Evolutionary conservation across 2,888 invertebrate genomes (phyloP).

Genomic region (Hirudinaria manillensis): DNA sequence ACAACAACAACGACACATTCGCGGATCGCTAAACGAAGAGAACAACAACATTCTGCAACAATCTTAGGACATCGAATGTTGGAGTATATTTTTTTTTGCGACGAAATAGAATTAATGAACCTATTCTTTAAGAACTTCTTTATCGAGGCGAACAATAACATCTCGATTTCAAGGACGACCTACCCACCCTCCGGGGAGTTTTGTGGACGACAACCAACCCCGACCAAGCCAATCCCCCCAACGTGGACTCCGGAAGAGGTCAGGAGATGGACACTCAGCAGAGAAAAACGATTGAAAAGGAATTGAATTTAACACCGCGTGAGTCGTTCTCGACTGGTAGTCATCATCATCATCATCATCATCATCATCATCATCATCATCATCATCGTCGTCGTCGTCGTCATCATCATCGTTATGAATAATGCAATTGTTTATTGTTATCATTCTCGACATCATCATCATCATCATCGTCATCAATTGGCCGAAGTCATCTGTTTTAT

Average conservation of each 20-base stretch:
- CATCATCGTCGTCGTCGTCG: constrained; percentile 28
- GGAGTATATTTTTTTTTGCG: too few species aligned
- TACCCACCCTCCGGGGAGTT: too few species aligned
- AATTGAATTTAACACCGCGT: background rate
- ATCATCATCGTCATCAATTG: background rate
- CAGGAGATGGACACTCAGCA: background rate
- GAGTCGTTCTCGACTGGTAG: background rate
- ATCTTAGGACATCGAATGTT: too few species aligned
- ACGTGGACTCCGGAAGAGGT: background rate
- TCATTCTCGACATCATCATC: background rate
- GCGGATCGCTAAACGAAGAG: too few species aligned
- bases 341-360: constrained; percentile 32
- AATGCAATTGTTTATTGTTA: too few species aligned
- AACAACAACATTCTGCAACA: too few species aligned
- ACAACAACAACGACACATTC: too few species aligned
- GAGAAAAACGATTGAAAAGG: background rate
- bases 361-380: constrained; percentile 34
- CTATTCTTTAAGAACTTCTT: too few species aligned
- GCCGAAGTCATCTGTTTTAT: background rate
- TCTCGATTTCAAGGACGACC: too few species aligned
- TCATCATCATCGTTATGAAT: constrained; percentile 1
- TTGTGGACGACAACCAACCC: too few species aligned
- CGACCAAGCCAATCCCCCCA: background rate
- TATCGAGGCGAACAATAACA: too few species aligned
- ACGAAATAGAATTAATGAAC: too few species aligned